Conservation (phyloP, 2,888 invertebrate genomes). For the Phytoseiulus persimilis region DNA sequence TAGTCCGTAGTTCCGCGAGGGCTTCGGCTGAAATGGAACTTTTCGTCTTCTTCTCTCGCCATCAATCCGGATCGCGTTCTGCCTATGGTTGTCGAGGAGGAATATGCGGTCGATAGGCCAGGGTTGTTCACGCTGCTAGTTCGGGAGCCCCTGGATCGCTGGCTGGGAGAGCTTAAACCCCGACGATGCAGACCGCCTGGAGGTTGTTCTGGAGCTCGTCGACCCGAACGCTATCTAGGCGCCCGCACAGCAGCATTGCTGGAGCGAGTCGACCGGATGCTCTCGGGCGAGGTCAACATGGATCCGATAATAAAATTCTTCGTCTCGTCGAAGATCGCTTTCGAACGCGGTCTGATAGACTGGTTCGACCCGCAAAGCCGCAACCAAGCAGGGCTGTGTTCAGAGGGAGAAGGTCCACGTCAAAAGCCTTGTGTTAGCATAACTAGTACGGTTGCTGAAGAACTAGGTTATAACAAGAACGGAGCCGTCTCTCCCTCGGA, state of each 20-base stretch:
- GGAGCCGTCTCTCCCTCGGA: neutral
- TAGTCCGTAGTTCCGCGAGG: neutral
- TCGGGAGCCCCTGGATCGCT: too few species aligned
- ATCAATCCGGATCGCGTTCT: neutral
- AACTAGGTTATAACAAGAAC: neutral
- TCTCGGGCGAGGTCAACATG: too few species aligned
- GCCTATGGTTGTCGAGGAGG: neutral
- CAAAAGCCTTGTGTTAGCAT: neutral
- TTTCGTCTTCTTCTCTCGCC: neutral
- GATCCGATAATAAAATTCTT: too few species aligned
- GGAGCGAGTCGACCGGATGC: too few species aligned
- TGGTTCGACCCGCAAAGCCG: neutral
- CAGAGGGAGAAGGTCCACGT: neutral
- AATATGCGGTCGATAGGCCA: too few species aligned
- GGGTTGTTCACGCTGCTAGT: too few species aligned
- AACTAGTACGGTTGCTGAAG: neutral
- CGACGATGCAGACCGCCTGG: too few species aligned
- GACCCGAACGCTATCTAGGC: too few species aligned
- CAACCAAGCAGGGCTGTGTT: neutral
- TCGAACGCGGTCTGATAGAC: neutral
- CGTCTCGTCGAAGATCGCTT: too few species aligned
- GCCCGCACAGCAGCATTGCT: too few species aligned
- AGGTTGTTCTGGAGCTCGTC: too few species aligned
- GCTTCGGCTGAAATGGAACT: neutral
- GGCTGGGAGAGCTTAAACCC: too few species aligned